Base-by-base conservation (phyloP, 2,888 invertebrate genomes). In the Clanis bilineata region DNA sequence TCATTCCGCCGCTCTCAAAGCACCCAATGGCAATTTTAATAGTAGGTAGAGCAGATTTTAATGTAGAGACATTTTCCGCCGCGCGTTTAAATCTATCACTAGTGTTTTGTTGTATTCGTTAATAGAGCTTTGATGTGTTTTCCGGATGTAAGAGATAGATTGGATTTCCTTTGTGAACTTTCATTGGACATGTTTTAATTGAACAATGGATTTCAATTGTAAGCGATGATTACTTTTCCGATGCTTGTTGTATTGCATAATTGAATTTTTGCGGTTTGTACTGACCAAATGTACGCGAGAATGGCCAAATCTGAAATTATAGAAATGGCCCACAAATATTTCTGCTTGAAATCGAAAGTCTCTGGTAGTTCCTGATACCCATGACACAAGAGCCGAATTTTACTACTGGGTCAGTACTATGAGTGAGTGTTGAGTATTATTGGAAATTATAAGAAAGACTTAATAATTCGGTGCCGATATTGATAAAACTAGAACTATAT, bases 131-230 rank as follows among this genome's bases (percentile, higher is more conserved):
- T 56, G n/a, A 28, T 41, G 41, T 15, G 22, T 43, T 41, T 41
- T 41, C 25, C 25, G 12, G 25, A 15, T 18, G 23, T 21, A 38
- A 22, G 18, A 28, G 38, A 36, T 38, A 41, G 15, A 43, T 56
- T 56, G 39, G 56, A 39, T 55, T 55, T 56, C 39, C 38, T 38
- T 38, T 56, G 15, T 56, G 18, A 22, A 38, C 22, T 56, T 51
- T 6, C 18, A n/a, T 51, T 18, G 15, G 51, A 51, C 10, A 28
- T 51, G 18, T 32, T 32, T 47, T 51, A 32, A 51, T 51, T 51
- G 51, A 18, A 51, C 15, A 18, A 18, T 32, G 28, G 22, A 22
- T 21, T 12, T 2, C 12, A 10, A 21, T n/a, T 15, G n/a, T 22
- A 23, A n/a, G 25, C 6, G 21, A n/a, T 45, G 9, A 1, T 15